A percentile compares a stretch with the other conserved stretches of the same genome.
These are phyloP conservation scores for Brachionus sp. DNA, from an alignment of 1,140 invertebrate species.

Conservation along the genomic window DNA sequence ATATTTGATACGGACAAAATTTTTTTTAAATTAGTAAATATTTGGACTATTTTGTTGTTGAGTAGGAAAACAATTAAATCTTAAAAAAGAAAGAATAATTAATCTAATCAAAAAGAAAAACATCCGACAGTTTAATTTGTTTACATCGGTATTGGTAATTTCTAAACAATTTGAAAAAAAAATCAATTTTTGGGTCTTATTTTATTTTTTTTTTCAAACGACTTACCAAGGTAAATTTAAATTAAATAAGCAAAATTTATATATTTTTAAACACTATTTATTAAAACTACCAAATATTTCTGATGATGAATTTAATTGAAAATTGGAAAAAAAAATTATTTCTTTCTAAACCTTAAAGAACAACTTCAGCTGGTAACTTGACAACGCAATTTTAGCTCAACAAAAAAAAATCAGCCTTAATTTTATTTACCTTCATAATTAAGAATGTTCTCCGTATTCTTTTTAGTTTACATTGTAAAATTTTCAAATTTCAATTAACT, in stretches of 20 bases:
- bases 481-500: not conserved
- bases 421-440: constrained; percentile 25
- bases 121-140: too few relatives aligned
- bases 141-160: too few relatives aligned
- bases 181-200: too few relatives aligned
- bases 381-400: constrained; percentile 11
- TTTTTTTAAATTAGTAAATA: too few relatives aligned
- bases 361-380: constrained; percentile 3
- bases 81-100: too few relatives aligned
- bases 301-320: not conserved
- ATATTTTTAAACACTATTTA: not conserved
- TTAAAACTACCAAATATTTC: not conserved
- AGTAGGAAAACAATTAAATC: too few relatives aligned
- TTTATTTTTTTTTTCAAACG: too few relatives aligned
- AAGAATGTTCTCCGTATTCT: not conserved
- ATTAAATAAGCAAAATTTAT: not conserved
- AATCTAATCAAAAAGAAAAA: too few relatives aligned
- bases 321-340: not conserved
- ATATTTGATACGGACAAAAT: too few relatives aligned
- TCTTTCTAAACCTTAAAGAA: not conserved
- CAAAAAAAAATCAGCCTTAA: constrained; percentile 7
- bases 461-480: not conserved
- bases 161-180: too few relatives aligned
- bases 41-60: too few relatives aligned
- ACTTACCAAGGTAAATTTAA: not conserved